A percentile compares a stretch with the other conserved stretches of the same genome.
phyloP scores from a whole-genome alignment of 1,140 invertebrate genomes.

The Ips nitidus region DNA sequence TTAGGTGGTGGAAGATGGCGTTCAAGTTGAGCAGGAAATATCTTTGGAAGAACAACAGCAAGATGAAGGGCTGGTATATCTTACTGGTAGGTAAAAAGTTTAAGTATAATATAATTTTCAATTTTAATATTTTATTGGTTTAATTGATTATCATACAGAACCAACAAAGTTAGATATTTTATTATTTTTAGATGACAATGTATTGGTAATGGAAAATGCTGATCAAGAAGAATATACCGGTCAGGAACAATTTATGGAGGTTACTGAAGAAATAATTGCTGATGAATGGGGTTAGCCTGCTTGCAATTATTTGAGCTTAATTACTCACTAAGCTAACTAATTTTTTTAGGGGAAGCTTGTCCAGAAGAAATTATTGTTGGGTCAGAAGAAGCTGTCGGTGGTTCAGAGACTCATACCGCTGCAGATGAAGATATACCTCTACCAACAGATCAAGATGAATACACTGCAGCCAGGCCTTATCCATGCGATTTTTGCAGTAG shows the following conservation, averaged over 20 bases:
- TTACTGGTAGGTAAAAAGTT: conserved; percentile 13
- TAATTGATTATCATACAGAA: background rate
- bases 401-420: conserved; percentile 59
- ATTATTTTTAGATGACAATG: conserved; percentile 47
- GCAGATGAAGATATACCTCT: conserved; percentile 75
- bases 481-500: conserved; percentile 83
- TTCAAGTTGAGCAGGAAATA: conserved; percentile 25
- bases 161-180: background rate
- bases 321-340: background rate
- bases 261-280: conserved; percentile 75
- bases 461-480: conserved; percentile 76
- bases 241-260: conserved; percentile 50
- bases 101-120: background rate
- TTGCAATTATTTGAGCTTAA: background rate
- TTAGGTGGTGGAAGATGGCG: conserved; percentile 27
- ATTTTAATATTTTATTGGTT: background rate
- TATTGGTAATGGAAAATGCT: conserved; percentile 47
- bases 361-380: conserved; percentile 50
- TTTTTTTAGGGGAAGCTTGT: conserved; percentile 39
- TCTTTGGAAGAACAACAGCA: conserved; percentile 16
- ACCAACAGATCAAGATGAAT: conserved; percentile 79
- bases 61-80: conserved; percentile 25
- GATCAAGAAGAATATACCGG: conserved; percentile 43
- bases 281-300: conserved; percentile 66
- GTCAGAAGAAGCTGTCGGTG: conserved; percentile 59